Evolutionary conservation across 2,888 invertebrate genomes (phyloP), one percentile per base, ranked within the genome.

Genomic region (Spodoptera picta): DNA sequence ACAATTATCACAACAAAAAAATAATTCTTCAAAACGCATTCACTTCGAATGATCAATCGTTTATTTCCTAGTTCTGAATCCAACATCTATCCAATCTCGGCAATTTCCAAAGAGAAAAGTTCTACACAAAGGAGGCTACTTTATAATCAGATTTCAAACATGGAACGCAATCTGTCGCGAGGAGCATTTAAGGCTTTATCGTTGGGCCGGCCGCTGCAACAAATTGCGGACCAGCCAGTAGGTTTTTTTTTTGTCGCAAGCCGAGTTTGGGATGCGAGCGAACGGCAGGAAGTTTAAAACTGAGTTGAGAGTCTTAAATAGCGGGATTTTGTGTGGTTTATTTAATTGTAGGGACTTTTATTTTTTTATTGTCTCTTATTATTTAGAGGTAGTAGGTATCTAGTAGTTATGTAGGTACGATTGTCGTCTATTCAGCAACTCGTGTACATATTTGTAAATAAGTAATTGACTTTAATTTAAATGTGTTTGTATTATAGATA

Each of bases 101-200:
- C 56, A 48, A 14, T 62, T 56, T 42, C 52, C 54, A 59, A 69
- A 73, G 73, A 65, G 69, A 64, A 72, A 77, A 65, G 60, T 49
- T 54, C n/a, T 64, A 64, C 58, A 77, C 72, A 75, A 81, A 77
- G 60, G 69, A 67, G 65, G 72, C 67, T 75, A 65, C 66, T 81
- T 78, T 81, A 80, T 80, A 78, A 80, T 79, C 78, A 67, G 68
- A 78, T 76, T 71, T 80, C 74, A 80, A 80, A 81, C 78, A 81
- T 70, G 80, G 80, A 12, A 74, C 69, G 76, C 77, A 81, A 81
- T 81, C 78, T 80, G 80, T 81, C 82, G 76, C 64, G 56, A 60
- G 53, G 64, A 69, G 69, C 79, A 70, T 80, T 83, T 82, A 83
- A 81, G 83, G 82, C 70, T 79, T 82, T 82, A 83, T 83, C 79